These are phyloP conservation scores for Campylorhamphus procurvoides DNA, from an alignment of 2,113 vertebrate species.

Conservation along the genomic window DNA sequence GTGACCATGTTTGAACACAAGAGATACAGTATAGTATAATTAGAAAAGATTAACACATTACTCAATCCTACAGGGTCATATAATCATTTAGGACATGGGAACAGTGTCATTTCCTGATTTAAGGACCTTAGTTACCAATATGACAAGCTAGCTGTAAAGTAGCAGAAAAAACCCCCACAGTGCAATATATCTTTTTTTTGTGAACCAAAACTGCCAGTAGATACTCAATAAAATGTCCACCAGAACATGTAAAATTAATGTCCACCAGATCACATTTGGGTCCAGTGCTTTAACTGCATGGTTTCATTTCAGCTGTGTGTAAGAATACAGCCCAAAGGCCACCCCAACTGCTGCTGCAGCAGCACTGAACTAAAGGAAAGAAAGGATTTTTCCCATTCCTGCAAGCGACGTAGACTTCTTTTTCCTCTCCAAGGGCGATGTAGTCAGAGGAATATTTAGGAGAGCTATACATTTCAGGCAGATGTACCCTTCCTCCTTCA, in stretches of 20 bases:
- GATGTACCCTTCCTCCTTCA: not conserved
- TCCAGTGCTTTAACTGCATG: not conserved
- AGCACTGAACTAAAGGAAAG: not conserved
- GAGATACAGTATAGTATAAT: not conserved
- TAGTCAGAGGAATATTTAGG: not conserved
- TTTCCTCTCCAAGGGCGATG: not conserved
- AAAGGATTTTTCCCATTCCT: not conserved
- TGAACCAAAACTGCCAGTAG: not conserved
- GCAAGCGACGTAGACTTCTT: not conserved
- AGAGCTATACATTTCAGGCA: not conserved
- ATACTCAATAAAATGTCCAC: not conserved
- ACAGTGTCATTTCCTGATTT: conserved; percentile 21
- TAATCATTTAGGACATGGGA: conserved; percentile 7
- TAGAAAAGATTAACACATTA: conserved; percentile 11
- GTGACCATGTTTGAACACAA: not conserved
- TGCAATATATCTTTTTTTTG: not conserved
- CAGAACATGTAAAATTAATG: not conserved
- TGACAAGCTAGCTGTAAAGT: not conserved
- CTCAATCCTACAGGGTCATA: conserved; percentile 1
- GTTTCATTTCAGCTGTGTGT: not conserved
- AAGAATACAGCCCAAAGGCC: not conserved
- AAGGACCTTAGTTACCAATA: conserved; percentile 8
- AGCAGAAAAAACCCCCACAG: not conserved
- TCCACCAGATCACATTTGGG: not conserved
- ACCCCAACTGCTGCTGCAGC: not conserved